Evolutionary conservation across 2,113 vertebrate species (phyloP).

Genomic region (Labrus mixtus): DNA sequence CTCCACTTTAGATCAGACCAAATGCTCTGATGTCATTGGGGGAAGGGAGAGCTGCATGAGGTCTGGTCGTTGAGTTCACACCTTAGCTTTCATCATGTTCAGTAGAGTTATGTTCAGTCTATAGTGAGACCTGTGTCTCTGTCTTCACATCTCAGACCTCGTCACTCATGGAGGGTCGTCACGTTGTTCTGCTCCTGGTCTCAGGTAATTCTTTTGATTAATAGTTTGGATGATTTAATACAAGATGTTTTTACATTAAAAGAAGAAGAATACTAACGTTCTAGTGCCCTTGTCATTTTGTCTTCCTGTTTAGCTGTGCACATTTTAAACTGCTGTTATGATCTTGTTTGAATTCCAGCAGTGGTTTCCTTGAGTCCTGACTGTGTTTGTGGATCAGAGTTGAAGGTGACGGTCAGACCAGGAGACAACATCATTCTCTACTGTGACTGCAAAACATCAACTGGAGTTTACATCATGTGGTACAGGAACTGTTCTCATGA

Average conservation of each 20-base stretch:
- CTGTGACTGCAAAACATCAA: conserved; percentile 27
- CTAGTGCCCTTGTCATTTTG: no score
- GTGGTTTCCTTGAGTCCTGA: not conserved
- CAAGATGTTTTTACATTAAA: no score
- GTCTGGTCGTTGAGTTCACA: no score
- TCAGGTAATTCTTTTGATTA: conserved; percentile 12
- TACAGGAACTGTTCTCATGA: conserved; percentile 60
- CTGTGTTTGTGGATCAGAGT: conserved; percentile 20
- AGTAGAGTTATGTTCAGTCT: no score
- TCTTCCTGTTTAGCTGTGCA: no score
- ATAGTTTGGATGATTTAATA: not conserved
- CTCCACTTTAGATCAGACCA: no score
- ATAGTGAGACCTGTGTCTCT: not conserved
- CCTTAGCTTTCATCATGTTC: no score
- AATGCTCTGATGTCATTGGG: no score
- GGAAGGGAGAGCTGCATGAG: no score
- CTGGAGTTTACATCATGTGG: conserved; percentile 36
- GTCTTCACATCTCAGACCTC: not conserved
- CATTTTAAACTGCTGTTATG: not conserved
- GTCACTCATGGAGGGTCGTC: conserved; percentile 21
- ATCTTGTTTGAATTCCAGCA: conserved; percentile 24
- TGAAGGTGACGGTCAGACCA: conserved; percentile 18
- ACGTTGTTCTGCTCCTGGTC: not conserved
- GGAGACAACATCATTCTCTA: conserved; percentile 55
- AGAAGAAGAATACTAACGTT: not conserved